Base-by-base conservation (phyloP, 1,140 invertebrate species). In the Dendroctonus valens region DNA sequence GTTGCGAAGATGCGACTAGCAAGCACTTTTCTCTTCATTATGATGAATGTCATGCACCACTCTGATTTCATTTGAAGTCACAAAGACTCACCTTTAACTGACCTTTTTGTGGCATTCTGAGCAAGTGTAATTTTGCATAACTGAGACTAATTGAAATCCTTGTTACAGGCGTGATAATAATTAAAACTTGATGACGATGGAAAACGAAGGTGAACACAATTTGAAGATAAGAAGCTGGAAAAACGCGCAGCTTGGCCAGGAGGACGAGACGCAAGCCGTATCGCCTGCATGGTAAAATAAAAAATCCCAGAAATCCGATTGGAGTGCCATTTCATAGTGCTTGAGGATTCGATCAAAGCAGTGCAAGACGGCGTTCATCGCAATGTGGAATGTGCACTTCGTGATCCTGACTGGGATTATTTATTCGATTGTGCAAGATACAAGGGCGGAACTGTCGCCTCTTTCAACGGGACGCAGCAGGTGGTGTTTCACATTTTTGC, bases 21-120 rank as follows among this genome's bases (percentile, higher is more conserved):
- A n/a, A n/a, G n/a, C n/a, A n/a, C n/a, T n/a, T 26, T 26, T 26
- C 26, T 26, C 26, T 14, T 57, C 14, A 57, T n/a, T n/a, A 61
- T 61, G 59, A 61, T 61, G 59, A 61, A 61, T 61, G 59, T 61
- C 59, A 61, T 61, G 59, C 59, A 61, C 59, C 59, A 61, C 59
- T 61, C 59, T 52, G 59, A 61, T 51, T 61, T 60, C 11, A 6
- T 61, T 11, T 61, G 59, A 61, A 52, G 59, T 49, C 26, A 61
- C 7, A 39, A 50, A 61, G 59, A 61, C 59, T 61, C 59, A 61
- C 41, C 5, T 51, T 5, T 51, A 26, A 26, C 26, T 26, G 26
- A 26, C 26, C 26, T 26, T 3, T 2, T 26, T 26, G 3, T 26
- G 26, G 3, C 26, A 26, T 3, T 26, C 26, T 26, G 1, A 26